Conservation (phyloP, 1,140 invertebrate genomes). For the Dinothrombium tinctorium region DNA sequence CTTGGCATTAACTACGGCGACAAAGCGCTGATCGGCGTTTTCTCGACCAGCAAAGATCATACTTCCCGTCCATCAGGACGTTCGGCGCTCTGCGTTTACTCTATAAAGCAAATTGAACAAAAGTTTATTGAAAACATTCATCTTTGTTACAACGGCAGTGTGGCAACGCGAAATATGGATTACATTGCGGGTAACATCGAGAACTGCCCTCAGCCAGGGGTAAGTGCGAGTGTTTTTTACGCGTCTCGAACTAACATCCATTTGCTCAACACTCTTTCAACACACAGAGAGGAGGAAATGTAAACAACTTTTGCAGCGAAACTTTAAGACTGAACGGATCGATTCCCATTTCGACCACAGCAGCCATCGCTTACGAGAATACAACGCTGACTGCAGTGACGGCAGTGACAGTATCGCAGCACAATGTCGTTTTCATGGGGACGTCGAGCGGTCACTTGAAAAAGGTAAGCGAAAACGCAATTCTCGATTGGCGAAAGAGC, state of each 20-base stretch:
- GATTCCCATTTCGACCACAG: conserved; percentile 44
- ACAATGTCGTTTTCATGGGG: conserved; percentile 77
- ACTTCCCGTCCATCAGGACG: conserved; percentile 42
- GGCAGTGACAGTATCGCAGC: conserved; percentile 29
- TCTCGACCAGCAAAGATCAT: conserved; percentile 56
- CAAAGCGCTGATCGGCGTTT: conserved; percentile 51
- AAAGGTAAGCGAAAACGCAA: conserved; percentile 30
- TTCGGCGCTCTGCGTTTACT: conserved; percentile 43
- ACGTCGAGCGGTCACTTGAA: conserved; percentile 47
- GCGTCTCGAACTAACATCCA: not conserved
- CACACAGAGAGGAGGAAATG: conserved; percentile 67
- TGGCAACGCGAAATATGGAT: conserved; percentile 67
- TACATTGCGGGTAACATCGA: conserved; percentile 70
- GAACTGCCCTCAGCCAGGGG: conserved; percentile 40
- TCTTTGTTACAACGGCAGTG: conserved; percentile 84
- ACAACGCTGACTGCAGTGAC: conserved; percentile 57
- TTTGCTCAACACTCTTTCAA: conserved; percentile 22
- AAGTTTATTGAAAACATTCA: conserved; percentile 89
- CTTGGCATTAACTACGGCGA: conserved; percentile 50
- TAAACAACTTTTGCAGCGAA: conserved; percentile 63
- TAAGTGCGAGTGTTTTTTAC: not conserved
- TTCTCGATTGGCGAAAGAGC: not conserved
- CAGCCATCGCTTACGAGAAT: conserved; percentile 45
- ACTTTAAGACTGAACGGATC: conserved; percentile 73
- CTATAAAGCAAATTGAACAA: conserved; percentile 56